Base-by-base conservation (phyloP, 2,888 invertebrate genomes). In the Metalampra italica region DNA sequence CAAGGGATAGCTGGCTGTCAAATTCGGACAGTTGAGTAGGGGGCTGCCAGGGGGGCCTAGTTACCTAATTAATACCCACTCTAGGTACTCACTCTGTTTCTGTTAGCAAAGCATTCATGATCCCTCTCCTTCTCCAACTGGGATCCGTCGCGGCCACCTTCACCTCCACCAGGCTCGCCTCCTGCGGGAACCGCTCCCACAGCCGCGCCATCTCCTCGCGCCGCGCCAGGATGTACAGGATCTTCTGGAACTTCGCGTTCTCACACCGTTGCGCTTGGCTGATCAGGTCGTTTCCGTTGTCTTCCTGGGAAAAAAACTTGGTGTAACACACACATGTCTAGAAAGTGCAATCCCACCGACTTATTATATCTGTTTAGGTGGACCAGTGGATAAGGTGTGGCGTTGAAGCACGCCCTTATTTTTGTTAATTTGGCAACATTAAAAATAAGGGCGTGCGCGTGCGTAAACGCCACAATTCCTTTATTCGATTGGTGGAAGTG, bases 81-180 rank as follows among this genome's bases (percentile, higher is more conserved):
- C 5, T 22, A 37, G 44, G 7, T 15, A 64, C 91, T 89, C 80
- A 94, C 94, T 92, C 91, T 4, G 93, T 91, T 61, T 84, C 91
- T 44, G 90, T 81, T 56, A 94, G 75, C 11, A 94, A 80, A 14
- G 86, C 84, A 55, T 92, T 93, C 61, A 92, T 94, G 51, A 94
- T 91, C 2, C 94, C 94, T 55, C 90, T 88, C 43, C 92, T 92
- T 54, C 94, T 84, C 90, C 92, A 94, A 11, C 81, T 81, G 0
- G 86, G 87, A 58, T 94, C 93, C 1, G 94, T 94, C 0, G 93
- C 93, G 0, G 93, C 80, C 34, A 94, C 91, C 63, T 92, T 92
- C 11, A 94, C 82, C 45, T 93, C 93, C 45, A 94, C 78, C 38
- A 92, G 69, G 34, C 82, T 85, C 29, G 91, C 66, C 0, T 91